Evolutionary conservation across 2,888 invertebrate genomes (phyloP).

Genomic region (Leptura quadrifasciata): DNA sequence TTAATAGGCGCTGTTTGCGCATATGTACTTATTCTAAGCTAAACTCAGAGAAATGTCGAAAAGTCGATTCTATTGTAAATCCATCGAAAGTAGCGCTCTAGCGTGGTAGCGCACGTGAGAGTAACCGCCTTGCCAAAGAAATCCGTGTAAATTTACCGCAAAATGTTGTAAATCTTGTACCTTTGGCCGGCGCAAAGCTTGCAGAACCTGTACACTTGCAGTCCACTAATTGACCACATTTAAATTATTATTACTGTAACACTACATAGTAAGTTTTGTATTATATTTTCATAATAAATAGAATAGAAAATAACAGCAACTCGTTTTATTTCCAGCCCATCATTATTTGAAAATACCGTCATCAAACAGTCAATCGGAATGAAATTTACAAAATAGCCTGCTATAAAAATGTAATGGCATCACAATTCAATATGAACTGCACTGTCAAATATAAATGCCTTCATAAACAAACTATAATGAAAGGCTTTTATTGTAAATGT

Average conservation of each 20-base stretch:
- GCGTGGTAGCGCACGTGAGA: conserved; percentile 68
- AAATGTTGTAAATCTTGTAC: conserved; percentile 48
- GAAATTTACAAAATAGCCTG: conserved; percentile 31
- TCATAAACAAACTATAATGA: conserved; percentile 14
- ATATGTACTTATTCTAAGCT: conserved; percentile 6
- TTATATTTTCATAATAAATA: conserved; percentile 76
- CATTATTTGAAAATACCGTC: conserved; percentile 8
- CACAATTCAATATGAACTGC: conserved; percentile 17
- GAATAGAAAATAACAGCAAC: conserved; percentile 70
- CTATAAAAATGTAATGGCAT: conserved; percentile 30
- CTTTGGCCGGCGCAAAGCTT: conserved; percentile 66
- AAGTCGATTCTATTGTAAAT: conserved; percentile 59
- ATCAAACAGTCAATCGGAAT: conserved; percentile 25
- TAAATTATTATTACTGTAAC: conserved; percentile 70
- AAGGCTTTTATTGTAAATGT: conserved; percentile 1
- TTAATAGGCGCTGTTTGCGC: too few relatives aligned
- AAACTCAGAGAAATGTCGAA: conserved; percentile 28
- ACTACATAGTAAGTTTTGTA: conserved; percentile 75
- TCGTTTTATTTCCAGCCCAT: background rate
- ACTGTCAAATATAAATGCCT: conserved; percentile 17
- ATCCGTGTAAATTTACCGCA: conserved; percentile 49
- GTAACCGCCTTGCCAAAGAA: conserved; percentile 68
- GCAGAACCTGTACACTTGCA: conserved; percentile 72
- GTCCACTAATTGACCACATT: conserved; percentile 74
- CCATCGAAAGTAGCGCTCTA: conserved; percentile 65